These are phyloP conservation scores for Tonatia bakeri DNA, from an alignment of 2,113 vertebrate genomes.

Conservation along the genomic window DNA sequence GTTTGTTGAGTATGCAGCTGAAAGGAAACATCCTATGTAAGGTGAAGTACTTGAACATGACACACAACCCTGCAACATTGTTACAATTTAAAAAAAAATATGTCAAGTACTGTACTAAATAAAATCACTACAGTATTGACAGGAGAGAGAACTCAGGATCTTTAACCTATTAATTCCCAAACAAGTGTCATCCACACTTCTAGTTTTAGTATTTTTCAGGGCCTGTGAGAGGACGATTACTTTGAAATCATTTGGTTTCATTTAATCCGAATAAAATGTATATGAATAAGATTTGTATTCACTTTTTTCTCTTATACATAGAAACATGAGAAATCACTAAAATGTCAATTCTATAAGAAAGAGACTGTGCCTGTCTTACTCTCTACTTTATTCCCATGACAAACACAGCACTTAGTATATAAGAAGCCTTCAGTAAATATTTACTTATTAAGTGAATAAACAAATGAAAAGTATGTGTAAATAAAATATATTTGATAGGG, in stretches of 20 bases:
- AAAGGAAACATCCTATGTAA: background rate
- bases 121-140: constrained; percentile 33
- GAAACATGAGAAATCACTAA: background rate
- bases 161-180: no score
- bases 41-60: background rate
- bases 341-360: no score
- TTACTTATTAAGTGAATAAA: no score
- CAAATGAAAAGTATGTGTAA: background rate
- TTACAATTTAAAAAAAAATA: background rate
- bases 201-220: background rate
- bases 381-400: no score
- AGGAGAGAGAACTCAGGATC: background rate
- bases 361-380: no score
- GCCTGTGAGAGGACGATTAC: background rate
- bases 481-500: background rate
- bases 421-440: no score
- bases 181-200: background rate
- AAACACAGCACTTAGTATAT: no score
- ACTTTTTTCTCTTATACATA: background rate
- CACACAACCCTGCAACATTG: background rate
- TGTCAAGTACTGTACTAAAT: constrained; percentile 36
- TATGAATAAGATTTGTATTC: background rate
- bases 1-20: fast-evolving
- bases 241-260: background rate
- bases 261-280: background rate